phyloP scores from a whole-genome alignment of 2,888 invertebrate genomes.

The Drosophila macrothrix region DNA sequence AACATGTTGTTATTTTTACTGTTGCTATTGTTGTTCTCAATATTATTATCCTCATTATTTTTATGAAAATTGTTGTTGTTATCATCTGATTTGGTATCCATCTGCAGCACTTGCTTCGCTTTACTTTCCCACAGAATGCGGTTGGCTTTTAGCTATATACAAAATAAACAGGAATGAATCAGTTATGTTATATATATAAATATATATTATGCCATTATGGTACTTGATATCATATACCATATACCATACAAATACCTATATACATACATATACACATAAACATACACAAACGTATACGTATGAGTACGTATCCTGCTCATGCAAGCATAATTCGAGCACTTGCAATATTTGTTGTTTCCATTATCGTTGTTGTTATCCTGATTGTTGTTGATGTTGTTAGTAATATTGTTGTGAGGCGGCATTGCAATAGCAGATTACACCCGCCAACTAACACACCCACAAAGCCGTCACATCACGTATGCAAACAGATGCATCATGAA shows the following conservation, averaged over 20 bases:
- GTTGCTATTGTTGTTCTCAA: constrained; percentile 52
- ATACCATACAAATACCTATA: neutral
- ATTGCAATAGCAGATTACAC: constrained; percentile 1
- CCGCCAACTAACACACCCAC: constrained; percentile 1
- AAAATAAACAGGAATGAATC: constrained; percentile 20
- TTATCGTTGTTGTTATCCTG: constrained; percentile 2
- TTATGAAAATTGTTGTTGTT: constrained; percentile 51
- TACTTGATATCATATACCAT: constrained; percentile 8
- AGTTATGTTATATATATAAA: constrained; percentile 13
- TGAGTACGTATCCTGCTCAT: neutral
- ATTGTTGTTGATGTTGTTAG: constrained; percentile 4
- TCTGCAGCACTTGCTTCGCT: constrained; percentile 84
- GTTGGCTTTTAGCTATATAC: constrained; percentile 84
- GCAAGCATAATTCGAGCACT: constrained; percentile 18
- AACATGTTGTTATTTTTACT: constrained; percentile 42
- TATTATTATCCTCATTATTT: constrained; percentile 46
- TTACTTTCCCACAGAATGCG: constrained; percentile 85
- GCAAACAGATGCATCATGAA: constrained; percentile 43
- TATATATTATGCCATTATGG: constrained; percentile 6
- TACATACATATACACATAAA: neutral
- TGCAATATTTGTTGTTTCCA: constrained; percentile 38
- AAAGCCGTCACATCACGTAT: constrained; percentile 24
- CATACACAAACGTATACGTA: neutral
- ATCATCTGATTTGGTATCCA: constrained; percentile 79
- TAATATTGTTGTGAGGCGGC: constrained; percentile 13